Conservation (phyloP, 2,797 vertebrate species). For the Tiaroga cobitis region DNA sequence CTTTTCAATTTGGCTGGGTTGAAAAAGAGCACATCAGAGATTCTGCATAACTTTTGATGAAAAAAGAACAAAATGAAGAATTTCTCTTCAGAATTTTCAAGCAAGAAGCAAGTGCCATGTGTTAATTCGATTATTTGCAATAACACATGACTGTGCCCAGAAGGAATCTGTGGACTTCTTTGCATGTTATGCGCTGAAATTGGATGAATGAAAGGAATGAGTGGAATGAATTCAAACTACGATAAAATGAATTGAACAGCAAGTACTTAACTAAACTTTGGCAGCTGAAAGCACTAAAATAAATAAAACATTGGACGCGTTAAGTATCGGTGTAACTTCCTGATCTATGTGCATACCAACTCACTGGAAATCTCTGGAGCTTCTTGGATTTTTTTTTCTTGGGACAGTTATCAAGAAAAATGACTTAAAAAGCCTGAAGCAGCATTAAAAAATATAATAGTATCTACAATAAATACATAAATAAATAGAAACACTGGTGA, state of each 20-base stretch:
- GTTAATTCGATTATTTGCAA: background rate
- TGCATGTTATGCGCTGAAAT: background rate
- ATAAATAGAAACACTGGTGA: background rate
- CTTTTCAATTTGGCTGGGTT: background rate
- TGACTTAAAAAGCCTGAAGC: background rate
- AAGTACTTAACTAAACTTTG: background rate
- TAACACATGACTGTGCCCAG: background rate
- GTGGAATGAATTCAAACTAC: background rate
- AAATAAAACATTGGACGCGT: background rate
- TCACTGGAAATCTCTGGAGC: background rate
- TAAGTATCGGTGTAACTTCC: background rate
- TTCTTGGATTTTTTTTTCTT: background rate
- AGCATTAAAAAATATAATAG: background rate
- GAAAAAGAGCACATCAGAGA: background rate
- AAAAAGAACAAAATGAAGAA: background rate
- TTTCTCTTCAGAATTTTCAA: background rate
- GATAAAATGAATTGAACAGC: background rate
- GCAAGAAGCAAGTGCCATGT: background rate
- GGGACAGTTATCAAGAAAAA: background rate
- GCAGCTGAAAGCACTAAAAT: background rate
- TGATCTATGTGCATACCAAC: background rate
- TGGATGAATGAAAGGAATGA: background rate
- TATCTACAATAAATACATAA: background rate
- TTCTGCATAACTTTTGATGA: background rate
- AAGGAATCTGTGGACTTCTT: background rate